Conservation (phyloP, 2,113 vertebrate genomes). For the Eira barbara region DNA sequence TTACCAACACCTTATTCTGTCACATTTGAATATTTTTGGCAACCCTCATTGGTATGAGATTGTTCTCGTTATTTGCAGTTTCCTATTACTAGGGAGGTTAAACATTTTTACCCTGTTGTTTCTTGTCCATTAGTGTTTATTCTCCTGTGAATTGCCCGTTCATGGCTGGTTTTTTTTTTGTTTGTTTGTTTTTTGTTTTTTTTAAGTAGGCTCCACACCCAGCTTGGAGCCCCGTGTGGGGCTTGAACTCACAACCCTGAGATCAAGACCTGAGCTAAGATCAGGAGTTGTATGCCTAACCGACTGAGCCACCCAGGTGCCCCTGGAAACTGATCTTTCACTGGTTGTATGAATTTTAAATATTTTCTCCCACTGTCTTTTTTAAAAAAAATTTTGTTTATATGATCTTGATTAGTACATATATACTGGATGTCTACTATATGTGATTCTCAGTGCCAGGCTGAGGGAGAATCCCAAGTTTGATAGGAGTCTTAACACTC, state of each 20-base stretch:
- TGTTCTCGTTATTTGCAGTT: not conserved
- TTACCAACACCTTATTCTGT: not conserved
- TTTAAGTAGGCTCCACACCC: not conserved
- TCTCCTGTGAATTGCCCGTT: not conserved
- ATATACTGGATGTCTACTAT: not conserved
- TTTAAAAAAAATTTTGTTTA: not conserved
- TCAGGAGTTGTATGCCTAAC: not conserved
- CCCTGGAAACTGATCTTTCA: not conserved
- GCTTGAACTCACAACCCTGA: not conserved
- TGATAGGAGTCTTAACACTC: not conserved
- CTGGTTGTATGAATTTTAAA: not conserved
- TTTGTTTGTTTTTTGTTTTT: not conserved
- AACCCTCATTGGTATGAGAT: not conserved
- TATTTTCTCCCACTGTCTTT: not conserved
- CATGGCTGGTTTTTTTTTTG: not conserved
- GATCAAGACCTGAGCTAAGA: not conserved
- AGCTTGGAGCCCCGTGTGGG: not conserved
- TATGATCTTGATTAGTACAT: not conserved
- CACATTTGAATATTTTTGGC: not conserved
- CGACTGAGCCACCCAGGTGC: not conserved
- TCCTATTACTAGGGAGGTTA: not conserved
- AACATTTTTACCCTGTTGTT: not conserved
- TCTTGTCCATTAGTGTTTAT: not conserved
- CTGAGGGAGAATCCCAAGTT: not conserved
- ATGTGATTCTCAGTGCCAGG: not conserved